Evolutionary conservation across 2,888 invertebrate species (phyloP).

Genomic region (Orthonevra nobilis): DNA sequence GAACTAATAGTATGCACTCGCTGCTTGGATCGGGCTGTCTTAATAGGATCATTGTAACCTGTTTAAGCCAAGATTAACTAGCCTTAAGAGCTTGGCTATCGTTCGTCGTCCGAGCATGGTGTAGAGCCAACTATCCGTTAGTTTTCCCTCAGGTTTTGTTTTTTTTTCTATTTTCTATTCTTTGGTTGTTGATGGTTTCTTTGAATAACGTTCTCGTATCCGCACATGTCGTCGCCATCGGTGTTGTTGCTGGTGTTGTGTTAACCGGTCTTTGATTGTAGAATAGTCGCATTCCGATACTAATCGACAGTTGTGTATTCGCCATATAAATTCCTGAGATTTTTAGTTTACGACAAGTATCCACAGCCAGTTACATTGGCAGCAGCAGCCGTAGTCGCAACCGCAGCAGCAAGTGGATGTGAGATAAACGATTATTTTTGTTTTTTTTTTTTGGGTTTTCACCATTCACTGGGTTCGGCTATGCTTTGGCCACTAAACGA

Average conservation of each 20-base stretch:
- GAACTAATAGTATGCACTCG: slow-evolving; percentile 2
- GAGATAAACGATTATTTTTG: neutral
- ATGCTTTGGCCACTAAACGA: neutral
- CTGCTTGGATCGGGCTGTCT: too few species aligned
- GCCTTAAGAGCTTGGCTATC: slow-evolving; percentile 19
- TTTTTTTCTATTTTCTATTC: too few species aligned
- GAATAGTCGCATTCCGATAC: slow-evolving; percentile 51
- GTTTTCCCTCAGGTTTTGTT: slow-evolving; percentile 20
- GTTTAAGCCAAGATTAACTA: slow-evolving; percentile 49
- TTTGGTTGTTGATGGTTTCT: slow-evolving; percentile 17
- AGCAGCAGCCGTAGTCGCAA: too few species aligned
- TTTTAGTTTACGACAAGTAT: slow-evolving; percentile 37
- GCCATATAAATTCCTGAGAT: slow-evolving; percentile 60
- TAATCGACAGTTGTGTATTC: slow-evolving; percentile 52
- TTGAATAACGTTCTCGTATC: slow-evolving; percentile 49
- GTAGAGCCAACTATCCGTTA: slow-evolving; percentile 27
- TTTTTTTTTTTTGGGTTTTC: neutral
- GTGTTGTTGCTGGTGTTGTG: neutral
- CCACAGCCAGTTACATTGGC: slow-evolving; percentile 20
- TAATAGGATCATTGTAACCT: slow-evolving; percentile 45
- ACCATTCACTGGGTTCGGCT: neutral
- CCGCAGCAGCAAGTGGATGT: slow-evolving; percentile 36
- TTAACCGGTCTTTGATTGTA: slow-evolving; percentile 45
- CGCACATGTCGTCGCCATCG: slow-evolving; percentile 43
- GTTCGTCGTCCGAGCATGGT: slow-evolving; percentile 23